These are phyloP conservation scores for Poeciliopsis retropinna DNA, from an alignment of 2,113 vertebrate species.

Conservation along the genomic window DNA sequence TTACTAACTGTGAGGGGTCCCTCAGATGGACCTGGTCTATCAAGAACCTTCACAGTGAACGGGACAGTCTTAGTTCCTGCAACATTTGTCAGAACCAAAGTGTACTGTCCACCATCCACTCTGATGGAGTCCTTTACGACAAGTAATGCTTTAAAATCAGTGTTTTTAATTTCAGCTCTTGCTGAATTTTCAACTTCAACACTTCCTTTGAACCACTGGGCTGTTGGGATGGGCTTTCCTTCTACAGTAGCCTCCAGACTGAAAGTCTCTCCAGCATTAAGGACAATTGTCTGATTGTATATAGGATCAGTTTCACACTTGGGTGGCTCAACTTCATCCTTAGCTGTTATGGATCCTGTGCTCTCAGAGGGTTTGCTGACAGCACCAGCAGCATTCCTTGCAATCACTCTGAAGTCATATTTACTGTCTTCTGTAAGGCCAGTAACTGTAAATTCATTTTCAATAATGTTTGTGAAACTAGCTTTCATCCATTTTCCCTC, in stretches of 20 bases:
- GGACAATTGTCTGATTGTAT: slow-evolving; percentile 90
- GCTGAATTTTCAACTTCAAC: slow-evolving; percentile 92
- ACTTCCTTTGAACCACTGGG: slow-evolving; percentile 93
- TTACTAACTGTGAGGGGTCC: slow-evolving; percentile 92
- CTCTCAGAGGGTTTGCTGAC: slow-evolving; percentile 94
- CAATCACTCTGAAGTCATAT: slow-evolving; percentile 98
- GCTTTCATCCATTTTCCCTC: slow-evolving; percentile 99
- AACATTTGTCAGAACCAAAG: slow-evolving; percentile 92
- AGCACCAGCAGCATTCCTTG: slow-evolving; percentile 92
- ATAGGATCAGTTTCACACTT: slow-evolving; percentile 91
- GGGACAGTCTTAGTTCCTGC: slow-evolving; percentile 91
- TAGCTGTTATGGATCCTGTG: slow-evolving; percentile 94
- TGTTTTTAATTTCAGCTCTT: slow-evolving; percentile 93
- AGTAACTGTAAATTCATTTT: slow-evolving; percentile 91
- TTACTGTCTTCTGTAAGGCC: slow-evolving; percentile 93
- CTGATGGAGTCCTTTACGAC: slow-evolving; percentile 94
- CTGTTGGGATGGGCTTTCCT: slow-evolving; percentile 92
- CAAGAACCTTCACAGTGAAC: slow-evolving; percentile 92
- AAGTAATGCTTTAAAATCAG: slow-evolving; percentile 90
- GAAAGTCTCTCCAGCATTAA: slow-evolving; percentile 96
- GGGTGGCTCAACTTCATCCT: slow-evolving; percentile 94
- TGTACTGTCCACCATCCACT: slow-evolving; percentile 95
- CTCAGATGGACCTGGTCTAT: slow-evolving; percentile 93
- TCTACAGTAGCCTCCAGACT: slow-evolving; percentile 90
- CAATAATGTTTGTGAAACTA: slow-evolving; percentile 93